Evolutionary conservation across 1,140 invertebrate genomes (phyloP).

Genomic region (Panagrolaimus sp.): DNA sequence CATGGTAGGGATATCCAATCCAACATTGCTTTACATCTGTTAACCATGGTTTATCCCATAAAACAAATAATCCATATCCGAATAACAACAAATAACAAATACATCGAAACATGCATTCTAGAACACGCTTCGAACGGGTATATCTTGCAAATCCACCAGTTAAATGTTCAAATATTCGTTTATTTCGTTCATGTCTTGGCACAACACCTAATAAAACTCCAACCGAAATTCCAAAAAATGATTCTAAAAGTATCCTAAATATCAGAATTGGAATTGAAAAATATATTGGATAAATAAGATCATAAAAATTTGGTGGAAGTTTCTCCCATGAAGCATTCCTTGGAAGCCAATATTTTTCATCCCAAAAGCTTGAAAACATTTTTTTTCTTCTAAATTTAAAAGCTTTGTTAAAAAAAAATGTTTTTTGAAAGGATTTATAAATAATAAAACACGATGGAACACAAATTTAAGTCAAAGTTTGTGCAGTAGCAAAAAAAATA

Average conservation of each 20-base stretch:
- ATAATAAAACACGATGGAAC: no score
- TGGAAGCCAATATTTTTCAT: constrained; percentile 34
- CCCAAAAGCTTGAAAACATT: not conserved
- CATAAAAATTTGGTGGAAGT: constrained; percentile 33
- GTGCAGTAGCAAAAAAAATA: no score
- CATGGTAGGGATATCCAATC: constrained; percentile 48
- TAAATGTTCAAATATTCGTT: constrained; percentile 34
- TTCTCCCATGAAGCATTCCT: constrained; percentile 39
- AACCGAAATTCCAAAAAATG: constrained; percentile 34
- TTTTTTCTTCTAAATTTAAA: no score
- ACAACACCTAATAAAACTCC: constrained; percentile 29
- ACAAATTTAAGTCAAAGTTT: no score
- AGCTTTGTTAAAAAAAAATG: no score
- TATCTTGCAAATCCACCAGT: constrained; percentile 40
- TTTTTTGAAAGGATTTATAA: no score
- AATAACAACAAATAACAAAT: constrained; percentile 40
- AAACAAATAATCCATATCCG: constrained; percentile 38
- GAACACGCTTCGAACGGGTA: constrained; percentile 41
- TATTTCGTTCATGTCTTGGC: constrained; percentile 11
- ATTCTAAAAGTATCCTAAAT: constrained; percentile 35
- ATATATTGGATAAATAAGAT: constrained; percentile 43
- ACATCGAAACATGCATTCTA: constrained; percentile 50
- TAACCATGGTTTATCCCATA: constrained; percentile 47
- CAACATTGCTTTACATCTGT: constrained; percentile 48
- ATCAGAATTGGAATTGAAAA: constrained; percentile 44